Base-by-base conservation (phyloP, 2,888 invertebrate genomes). In the Euproctis similis region DNA sequence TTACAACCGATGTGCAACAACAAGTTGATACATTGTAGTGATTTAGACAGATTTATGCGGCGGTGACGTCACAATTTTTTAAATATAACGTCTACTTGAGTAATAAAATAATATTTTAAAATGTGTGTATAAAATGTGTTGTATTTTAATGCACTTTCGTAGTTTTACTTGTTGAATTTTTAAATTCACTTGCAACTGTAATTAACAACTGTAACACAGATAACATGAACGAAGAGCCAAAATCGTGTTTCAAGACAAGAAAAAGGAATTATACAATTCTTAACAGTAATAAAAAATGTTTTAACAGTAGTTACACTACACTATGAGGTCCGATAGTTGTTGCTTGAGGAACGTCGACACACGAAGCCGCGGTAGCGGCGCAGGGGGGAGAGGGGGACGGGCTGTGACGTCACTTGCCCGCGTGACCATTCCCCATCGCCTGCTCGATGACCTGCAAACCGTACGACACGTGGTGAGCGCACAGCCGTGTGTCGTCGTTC, bases 401-500 rank as follows among this genome's bases (percentile, higher is more conserved):
- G 53, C 33, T 34, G 43, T 59, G 62, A 48, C 59, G 62, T 81
- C 78, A 78, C 76, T 77, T 75, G 63, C 57, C 59, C 58, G 63
- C 54, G 56, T 77, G 77, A 53, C 78, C 78, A 69, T 77, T 81
- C 60, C 75, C 77, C 63, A 66, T 39, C 39, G 68, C 51, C 47
- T 63, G 59, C 51, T 75, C 74, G 63, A 55, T 70, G 59, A 81
- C 81, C 81, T 82, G 81, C 57, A 77, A 80, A 72, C 66, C 66
- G 70, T 69, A 59, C 65, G 64, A 14, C n/a, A 58, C 64, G 58
- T 42, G 49, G 62, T 72, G 61, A 74, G 71, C 73, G 64, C 71
- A 60, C 72, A 71, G 71, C 75, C 73, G 80, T 82, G 82, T 82
- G 82, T 80, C 82, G 82, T 73, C 81, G 82, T 80, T 74, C 81